Conservation (phyloP, 2,888 invertebrate species). For the Lapara coniferarum region DNA sequence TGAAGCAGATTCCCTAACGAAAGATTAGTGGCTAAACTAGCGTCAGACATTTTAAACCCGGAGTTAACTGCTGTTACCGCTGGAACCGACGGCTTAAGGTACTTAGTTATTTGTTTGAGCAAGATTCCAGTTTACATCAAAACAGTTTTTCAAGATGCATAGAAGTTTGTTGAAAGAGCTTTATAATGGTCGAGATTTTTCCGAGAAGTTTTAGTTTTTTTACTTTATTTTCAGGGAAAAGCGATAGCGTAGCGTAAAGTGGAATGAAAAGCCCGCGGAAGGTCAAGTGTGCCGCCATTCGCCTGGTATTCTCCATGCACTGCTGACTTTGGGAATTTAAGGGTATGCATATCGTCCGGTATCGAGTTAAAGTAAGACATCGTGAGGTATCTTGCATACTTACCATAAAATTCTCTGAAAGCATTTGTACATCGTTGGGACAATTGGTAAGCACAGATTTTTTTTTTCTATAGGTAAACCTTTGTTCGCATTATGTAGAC, state of each 20-base stretch:
- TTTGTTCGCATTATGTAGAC: not conserved
- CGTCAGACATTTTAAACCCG: slow-evolving; percentile 22
- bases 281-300: no score
- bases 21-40: slow-evolving; percentile 23
- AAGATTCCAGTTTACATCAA: slow-evolving; percentile 18
- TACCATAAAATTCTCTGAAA: no score
- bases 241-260: no score
- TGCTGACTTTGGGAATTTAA: no score
- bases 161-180: slow-evolving; percentile 11
- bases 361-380: no score
- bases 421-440: no score
- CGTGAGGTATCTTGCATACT: no score
- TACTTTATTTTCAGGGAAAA: not conserved
- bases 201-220: not conserved
- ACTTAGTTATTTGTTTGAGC: slow-evolving; percentile 21
- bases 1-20: slow-evolving; percentile 10
- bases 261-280: no score
- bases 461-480: no score
- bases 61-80: slow-evolving; percentile 18
- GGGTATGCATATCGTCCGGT: no score
- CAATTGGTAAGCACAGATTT: no score
- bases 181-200: slow-evolving; percentile 3
- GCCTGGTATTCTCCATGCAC: no score
- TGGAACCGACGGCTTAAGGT: slow-evolving; percentile 14
- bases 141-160: slow-evolving; percentile 19